Evolutionary conservation across 2,113 vertebrate species (phyloP).

Genomic region (Paracanthobrama guichenoti): DNA sequence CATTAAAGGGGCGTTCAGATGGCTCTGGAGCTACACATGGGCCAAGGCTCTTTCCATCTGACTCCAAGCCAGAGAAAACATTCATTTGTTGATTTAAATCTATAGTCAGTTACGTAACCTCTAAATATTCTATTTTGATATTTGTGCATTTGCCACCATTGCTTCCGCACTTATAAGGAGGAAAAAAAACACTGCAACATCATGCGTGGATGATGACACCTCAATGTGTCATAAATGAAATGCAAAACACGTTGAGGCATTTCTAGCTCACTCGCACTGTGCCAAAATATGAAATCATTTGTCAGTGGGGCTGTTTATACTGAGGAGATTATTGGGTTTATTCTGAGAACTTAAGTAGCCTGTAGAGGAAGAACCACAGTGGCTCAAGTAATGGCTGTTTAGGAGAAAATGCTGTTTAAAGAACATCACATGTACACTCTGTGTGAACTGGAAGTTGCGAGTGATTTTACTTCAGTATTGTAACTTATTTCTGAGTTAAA

Average conservation of each 20-base stretch:
- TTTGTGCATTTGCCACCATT: background rate
- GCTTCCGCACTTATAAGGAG: background rate
- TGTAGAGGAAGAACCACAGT: slow-evolving; percentile 2
- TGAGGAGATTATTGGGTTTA: slow-evolving; percentile 10
- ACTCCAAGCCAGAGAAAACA: background rate
- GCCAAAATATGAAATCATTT: background rate
- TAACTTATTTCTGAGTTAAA: background rate
- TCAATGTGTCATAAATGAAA: slow-evolving; percentile 32
- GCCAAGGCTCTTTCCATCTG: background rate
- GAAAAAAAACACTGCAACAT: slow-evolving; percentile 1
- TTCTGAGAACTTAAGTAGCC: slow-evolving; percentile 13
- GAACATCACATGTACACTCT: background rate
- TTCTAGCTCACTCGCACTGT: slow-evolving; percentile 1
- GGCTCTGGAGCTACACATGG: background rate
- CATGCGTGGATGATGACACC: slow-evolving; percentile 29
- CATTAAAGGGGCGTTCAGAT: background rate
- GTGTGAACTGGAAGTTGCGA: background rate
- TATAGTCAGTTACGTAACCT: background rate
- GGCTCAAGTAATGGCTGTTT: background rate
- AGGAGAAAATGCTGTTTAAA: background rate
- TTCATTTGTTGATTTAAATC: background rate
- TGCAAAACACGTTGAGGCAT: slow-evolving; percentile 13
- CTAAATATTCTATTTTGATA: slow-evolving; percentile 11
- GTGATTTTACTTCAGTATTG: background rate
- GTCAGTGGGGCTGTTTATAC: slow-evolving; percentile 12